These are phyloP conservation scores for Melikaiella ostensackeni DNA, from an alignment of 2,888 invertebrate species.

Conservation along the genomic window DNA sequence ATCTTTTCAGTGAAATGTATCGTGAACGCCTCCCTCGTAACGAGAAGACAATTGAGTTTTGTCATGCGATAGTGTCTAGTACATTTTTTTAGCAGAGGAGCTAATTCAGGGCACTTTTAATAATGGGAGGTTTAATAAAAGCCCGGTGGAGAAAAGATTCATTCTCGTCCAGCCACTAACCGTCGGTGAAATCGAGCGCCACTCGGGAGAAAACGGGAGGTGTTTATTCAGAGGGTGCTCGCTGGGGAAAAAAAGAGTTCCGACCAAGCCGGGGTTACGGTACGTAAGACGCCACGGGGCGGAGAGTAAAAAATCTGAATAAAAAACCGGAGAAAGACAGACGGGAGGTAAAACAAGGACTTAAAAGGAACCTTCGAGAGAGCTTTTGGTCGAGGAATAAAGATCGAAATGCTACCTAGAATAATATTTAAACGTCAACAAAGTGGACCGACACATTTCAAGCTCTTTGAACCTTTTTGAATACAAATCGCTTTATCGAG, in stretches of 20 bases:
- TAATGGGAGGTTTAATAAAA: slow-evolving; percentile 36
- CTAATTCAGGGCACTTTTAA: slow-evolving; percentile 37
- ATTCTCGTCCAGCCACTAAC: slow-evolving; percentile 37
- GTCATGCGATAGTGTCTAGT: slow-evolving; percentile 33
- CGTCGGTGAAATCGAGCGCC: slow-evolving; percentile 34
- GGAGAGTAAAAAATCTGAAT: background rate
- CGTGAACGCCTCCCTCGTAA: background rate
- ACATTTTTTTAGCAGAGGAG: slow-evolving; percentile 28
- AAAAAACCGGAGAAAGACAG: slow-evolving; percentile 3
- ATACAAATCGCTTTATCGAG: slow-evolving; percentile 30
- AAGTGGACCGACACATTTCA: slow-evolving; percentile 24
- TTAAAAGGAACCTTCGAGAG: slow-evolving; percentile 13
- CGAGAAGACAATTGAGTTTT: slow-evolving; percentile 22
- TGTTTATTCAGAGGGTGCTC: slow-evolving; percentile 37
- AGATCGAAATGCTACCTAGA: slow-evolving; percentile 29
- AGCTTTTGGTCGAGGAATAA: slow-evolving; percentile 4
- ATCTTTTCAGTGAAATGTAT: background rate
- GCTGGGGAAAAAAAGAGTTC: slow-evolving; percentile 22
- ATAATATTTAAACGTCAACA: slow-evolving; percentile 36
- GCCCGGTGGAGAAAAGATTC: slow-evolving; percentile 34
- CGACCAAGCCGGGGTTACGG: slow-evolving; percentile 17
- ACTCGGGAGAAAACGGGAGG: slow-evolving; percentile 31
- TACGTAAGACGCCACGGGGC: slow-evolving; percentile 34
- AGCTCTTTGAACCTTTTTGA: slow-evolving; percentile 7
- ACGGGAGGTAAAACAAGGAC: slow-evolving; percentile 22